Base-by-base conservation (phyloP, 1,140 invertebrate genomes). In the Dolichoris vasculosae region DNA sequence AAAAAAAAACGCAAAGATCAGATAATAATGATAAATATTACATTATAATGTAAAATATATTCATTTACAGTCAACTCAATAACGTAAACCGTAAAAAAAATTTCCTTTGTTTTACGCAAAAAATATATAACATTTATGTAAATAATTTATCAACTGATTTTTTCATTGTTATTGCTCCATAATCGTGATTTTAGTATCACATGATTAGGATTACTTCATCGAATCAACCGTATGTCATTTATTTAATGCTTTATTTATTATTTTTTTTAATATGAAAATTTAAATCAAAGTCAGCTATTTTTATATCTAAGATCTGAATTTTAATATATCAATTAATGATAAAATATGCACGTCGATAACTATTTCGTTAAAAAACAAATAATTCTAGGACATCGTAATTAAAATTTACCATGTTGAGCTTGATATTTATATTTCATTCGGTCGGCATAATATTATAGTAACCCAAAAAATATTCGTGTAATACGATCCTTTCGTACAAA, bases 401-500 rank as follows among this genome's bases (percentile, higher is more conserved):
- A 8, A 13, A 17, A 79, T 79, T 40, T 20, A 63, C 32, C 20
- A n/a, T 17, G 48, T 30, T 67, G 59, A 67, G 59, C 43, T 32
- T 9, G 35, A 69, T 71, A 17, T n/a, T 51, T 35, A 55, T 40
- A 26, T 71, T 82, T 82, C 20, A 2, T 71, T 71, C 30, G 55
- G 26, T 82, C 64, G 55, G 64, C 80, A 82, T 40, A 82, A 86
- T 1, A 63, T 75, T 46, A 15, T 64, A n/a, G 15, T 80, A 59
- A 80, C n/a, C 17, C 48, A 55, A 55, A 32, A 38, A 69, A 40
- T 38, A 32, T 13, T 51, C 46, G 46, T 13, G 35, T 20, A 64
- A 64, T 32, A 0, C 35, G 69, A 76, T 55, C 51, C 35, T 75
- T 43, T 73, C 55, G 30, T 0, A 7, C 17, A 32, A 35, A 32